Percentiles rank a stretch among this genome's conserved stretches.
phyloP scores from a whole-genome alignment of 1,140 invertebrate genomes.

The Asobara japonica region DNA sequence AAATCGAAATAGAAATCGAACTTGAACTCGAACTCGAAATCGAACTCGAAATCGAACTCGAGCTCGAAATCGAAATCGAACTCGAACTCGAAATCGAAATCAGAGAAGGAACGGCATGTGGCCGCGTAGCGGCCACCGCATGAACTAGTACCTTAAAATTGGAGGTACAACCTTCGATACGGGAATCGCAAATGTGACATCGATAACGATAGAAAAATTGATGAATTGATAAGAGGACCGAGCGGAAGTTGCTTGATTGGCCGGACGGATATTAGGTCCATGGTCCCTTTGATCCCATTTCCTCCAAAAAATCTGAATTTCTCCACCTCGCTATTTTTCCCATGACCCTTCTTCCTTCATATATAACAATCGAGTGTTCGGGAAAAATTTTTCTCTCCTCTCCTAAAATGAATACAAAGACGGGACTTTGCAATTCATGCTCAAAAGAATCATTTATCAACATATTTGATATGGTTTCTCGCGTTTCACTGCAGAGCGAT shows the following conservation, averaged over 20 bases:
- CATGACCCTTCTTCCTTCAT: not conserved
- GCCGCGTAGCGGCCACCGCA: too few species aligned
- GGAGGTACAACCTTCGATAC: not conserved
- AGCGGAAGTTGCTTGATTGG: constrained; percentile 15
- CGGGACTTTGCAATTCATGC: constrained; percentile 28
- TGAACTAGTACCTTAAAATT: too few species aligned
- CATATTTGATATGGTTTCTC: constrained; percentile 65
- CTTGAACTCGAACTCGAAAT: too few species aligned
- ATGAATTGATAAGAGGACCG: not conserved
- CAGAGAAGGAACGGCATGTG: too few species aligned
- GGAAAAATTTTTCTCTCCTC: not conserved
- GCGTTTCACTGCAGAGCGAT: constrained; percentile 33
- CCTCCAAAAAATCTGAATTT: not conserved
- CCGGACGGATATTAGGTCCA: constrained; percentile 22
- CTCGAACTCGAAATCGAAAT: too few species aligned
- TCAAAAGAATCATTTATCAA: constrained; percentile 67
- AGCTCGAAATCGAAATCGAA: too few species aligned
- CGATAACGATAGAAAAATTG: not conserved
- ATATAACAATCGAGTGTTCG: not conserved
- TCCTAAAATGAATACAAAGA: not conserved
- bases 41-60: too few species aligned
- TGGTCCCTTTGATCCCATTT: not conserved
- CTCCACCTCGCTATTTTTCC: not conserved
- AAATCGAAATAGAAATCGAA: too few species aligned
- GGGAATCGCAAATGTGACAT: not conserved